A percentile compares a stretch with the other conserved stretches of the same genome.
Evolutionary conservation across 2,797 vertebrate genomes (phyloP).

Genomic region (Gobio occitaniae): DNA sequence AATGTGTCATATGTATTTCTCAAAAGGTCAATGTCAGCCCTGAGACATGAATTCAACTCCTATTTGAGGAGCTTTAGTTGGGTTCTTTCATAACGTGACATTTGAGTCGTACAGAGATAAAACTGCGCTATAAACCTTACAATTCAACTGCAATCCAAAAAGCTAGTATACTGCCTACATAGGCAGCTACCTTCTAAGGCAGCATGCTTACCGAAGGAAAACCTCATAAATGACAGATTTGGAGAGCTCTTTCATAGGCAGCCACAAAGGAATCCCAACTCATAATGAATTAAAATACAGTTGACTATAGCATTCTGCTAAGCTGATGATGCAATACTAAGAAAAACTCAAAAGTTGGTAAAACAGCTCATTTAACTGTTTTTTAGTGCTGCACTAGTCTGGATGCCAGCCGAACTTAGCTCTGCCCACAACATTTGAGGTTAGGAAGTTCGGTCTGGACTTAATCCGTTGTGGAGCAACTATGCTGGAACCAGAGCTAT

Average conservation of each 20-base stretch:
- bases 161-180: neutral
- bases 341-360: neutral
- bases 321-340: neutral
- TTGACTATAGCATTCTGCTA: neutral
- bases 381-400: too few relatives aligned
- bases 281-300: neutral
- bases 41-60: conserved; percentile 26
- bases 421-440: too few relatives aligned
- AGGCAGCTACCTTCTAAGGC: neutral
- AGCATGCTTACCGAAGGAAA: neutral
- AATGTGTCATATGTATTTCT: conserved; percentile 48
- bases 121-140: neutral
- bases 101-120: conserved; percentile 4
- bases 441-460: too few relatives aligned
- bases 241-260: neutral
- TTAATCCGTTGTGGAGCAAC: too few relatives aligned
- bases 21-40: conserved; percentile 40
- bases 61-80: conserved; percentile 12
- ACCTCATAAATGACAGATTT: neutral
- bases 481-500: too few relatives aligned
- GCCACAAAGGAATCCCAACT: neutral
- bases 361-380: neutral
- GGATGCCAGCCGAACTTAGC: too few relatives aligned
- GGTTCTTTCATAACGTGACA: conserved; percentile 20
- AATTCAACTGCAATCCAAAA: neutral